These are phyloP conservation scores for Helarctos malayanus DNA, from an alignment of 2,797 vertebrate species.

Conservation along the genomic window DNA sequence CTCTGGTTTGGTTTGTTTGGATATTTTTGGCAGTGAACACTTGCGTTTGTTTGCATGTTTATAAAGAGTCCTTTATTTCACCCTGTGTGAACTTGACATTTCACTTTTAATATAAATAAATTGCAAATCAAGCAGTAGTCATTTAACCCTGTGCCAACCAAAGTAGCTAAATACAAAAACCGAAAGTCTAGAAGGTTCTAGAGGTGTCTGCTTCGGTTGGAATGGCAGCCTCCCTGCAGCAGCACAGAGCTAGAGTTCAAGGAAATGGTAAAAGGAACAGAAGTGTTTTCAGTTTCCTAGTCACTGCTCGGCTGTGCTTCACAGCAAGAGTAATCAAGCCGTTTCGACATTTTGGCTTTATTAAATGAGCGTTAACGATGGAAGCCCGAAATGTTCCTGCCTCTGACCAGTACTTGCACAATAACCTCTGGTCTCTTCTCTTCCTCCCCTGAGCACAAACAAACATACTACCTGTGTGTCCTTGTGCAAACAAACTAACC, in stretches of 20 bases:
- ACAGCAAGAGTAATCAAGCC: neutral
- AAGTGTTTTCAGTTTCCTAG: neutral
- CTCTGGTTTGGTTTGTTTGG: constrained; percentile 84
- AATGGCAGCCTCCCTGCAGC: neutral
- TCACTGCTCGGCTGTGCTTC: neutral
- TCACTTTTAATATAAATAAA: constrained; percentile 82
- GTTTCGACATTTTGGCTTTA: constrained; percentile 51
- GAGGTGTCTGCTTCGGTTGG: constrained; percentile 43
- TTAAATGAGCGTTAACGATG: neutral
- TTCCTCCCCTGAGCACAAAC: neutral
- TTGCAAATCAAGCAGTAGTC: constrained; percentile 75
- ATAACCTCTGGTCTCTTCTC: neutral
- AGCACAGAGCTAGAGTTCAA: neutral
- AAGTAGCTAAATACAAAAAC: constrained; percentile 56
- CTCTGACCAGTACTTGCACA: neutral
- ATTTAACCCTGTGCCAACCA: constrained; percentile 78
- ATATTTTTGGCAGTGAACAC: constrained; percentile 67
- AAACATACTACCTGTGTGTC: neutral
- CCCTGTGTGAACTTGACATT: constrained; percentile 83
- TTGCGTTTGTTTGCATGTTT: constrained; percentile 81
- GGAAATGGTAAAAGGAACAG: constrained; percentile 44
- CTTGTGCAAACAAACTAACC: neutral
- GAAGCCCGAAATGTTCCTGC: neutral
- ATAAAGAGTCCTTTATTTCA: constrained; percentile 86
- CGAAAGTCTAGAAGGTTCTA: constrained; percentile 1